phyloP scores from a whole-genome alignment of 2,888 invertebrate species.

The Eristalinus aeneus region DNA sequence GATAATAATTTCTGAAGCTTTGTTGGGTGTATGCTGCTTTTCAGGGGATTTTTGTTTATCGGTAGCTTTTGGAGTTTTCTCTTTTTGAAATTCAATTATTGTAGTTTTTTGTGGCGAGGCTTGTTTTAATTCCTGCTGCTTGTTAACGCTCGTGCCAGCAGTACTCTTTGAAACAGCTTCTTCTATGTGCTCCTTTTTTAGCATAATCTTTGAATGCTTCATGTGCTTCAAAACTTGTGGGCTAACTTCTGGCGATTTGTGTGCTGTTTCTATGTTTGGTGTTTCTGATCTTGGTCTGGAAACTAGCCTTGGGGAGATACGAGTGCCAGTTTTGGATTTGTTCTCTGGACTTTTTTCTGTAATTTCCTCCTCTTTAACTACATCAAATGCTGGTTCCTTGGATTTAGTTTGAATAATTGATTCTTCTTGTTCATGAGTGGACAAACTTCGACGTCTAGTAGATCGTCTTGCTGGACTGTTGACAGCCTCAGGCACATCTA shows the following conservation, averaged over 20 bases:
- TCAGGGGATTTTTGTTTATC: neutral
- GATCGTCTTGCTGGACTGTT: constrained; percentile 70
- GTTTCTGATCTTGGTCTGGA: neutral
- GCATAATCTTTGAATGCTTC: constrained; percentile 17
- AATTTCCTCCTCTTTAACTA: constrained; percentile 68
- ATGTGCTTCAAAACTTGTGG: neutral
- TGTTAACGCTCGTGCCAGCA: neutral
- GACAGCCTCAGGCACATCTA: constrained; percentile 68
- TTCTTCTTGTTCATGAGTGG: constrained; percentile 60
- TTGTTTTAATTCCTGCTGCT: neutral
- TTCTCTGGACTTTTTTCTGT: constrained; percentile 8
- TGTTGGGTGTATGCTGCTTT: neutral
- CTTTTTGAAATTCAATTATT: neutral
- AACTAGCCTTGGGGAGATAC: constrained; percentile 54
- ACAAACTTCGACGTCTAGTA: constrained; percentile 67
- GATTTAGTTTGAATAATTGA: constrained; percentile 60
- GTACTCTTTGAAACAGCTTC: neutral
- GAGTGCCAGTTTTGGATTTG: constrained; percentile 51
- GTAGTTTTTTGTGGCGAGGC: neutral
- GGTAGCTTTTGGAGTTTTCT: neutral
- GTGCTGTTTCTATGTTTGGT: neutral
- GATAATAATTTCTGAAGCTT: neutral
- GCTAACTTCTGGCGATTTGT: constrained; percentile 30
- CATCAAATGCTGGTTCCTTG: constrained; percentile 28
- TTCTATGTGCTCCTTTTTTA: constrained; percentile 44